These are phyloP conservation scores for Cephalotes varians DNA, from an alignment of 2,888 invertebrate species.

Conservation along the genomic window DNA sequence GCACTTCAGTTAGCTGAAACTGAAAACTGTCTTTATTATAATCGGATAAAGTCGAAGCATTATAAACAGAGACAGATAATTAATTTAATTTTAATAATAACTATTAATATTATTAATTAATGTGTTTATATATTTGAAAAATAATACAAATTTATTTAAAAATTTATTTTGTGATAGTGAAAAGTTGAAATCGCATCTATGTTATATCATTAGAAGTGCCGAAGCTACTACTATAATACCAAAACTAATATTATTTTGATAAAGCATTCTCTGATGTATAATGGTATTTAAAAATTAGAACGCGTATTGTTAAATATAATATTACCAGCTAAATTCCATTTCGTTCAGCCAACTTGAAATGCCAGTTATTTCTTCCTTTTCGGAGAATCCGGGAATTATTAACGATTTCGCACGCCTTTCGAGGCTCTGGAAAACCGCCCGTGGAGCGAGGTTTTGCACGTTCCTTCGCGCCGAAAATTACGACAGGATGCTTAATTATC, in stretches of 20 bases:
- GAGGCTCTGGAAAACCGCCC: conserved; percentile 63
- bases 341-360: background rate
- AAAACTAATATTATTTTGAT: conserved; percentile 4
- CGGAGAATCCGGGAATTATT: conserved; percentile 61
- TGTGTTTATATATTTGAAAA: background rate
- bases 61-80: background rate
- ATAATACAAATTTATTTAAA: background rate
- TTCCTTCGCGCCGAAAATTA: conserved; percentile 69
- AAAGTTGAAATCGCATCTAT: background rate
- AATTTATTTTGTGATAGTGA: background rate
- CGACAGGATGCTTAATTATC: conserved; percentile 72
- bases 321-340: background rate
- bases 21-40: background rate
- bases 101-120: background rate
- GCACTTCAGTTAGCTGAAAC: background rate
- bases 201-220: background rate
- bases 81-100: background rate
- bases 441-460: conserved; percentile 61
- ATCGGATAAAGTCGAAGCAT: background rate
- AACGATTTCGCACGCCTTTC: conserved; percentile 69
- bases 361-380: conserved; percentile 1
- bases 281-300: background rate
- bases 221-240: background rate
- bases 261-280: background rate
- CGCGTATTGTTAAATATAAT: conserved; percentile 28